Percentiles rank a stretch among this genome's conserved stretches.
phyloP scores from a whole-genome alignment of 2,113 vertebrate genomes.

The Cairina moschata region DNA sequence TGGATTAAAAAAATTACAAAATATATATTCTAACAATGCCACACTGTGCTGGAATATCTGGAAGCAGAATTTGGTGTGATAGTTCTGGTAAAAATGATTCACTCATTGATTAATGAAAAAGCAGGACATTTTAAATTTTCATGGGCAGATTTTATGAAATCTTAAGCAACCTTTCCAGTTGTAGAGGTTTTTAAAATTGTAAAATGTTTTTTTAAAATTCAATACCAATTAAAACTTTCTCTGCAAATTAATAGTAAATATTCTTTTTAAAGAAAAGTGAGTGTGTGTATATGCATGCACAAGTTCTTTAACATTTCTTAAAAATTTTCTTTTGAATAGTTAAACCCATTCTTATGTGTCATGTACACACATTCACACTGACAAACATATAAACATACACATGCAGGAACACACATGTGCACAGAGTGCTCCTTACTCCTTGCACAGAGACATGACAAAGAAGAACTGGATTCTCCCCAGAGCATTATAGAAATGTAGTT shows the following conservation, averaged over 20 bases:
- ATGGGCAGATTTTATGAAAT: background rate
- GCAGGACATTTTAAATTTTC: background rate
- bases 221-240: background rate
- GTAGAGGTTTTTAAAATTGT: background rate
- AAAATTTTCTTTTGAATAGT: background rate
- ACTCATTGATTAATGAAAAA: background rate
- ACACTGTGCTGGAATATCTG: background rate
- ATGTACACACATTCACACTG: no score
- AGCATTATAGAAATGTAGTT: background rate
- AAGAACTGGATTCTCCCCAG: background rate
- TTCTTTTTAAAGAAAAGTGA: background rate
- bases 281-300: background rate
- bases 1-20: background rate
- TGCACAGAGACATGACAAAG: background rate
- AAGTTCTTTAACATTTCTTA: background rate
- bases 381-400: no score
- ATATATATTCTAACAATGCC: background rate
- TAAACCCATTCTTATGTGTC: background rate
- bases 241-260: background rate
- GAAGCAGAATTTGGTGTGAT: background rate
- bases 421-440: background rate
- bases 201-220: background rate
- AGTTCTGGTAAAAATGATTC: background rate
- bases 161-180: background rate
- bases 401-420: rapidly evolving